Evolutionary conservation across 2,113 vertebrate species (phyloP).

Genomic region (Phylloscopus whistleri): DNA sequence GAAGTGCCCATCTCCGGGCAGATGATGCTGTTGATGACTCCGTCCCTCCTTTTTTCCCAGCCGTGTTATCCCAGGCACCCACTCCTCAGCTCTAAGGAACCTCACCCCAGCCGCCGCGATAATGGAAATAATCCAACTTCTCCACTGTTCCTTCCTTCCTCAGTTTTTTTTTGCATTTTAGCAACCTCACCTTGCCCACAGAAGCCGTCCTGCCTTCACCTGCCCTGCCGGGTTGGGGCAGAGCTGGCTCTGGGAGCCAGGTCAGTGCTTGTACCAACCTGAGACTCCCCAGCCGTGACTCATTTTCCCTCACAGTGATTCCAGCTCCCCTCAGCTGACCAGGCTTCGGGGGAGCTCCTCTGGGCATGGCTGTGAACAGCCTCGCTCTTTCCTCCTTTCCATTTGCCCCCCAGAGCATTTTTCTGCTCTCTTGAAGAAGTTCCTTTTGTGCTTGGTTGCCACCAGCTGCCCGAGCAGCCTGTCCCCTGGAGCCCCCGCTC

Average conservation of each 20-base stretch:
- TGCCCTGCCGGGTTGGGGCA: neutral
- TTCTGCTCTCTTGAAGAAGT: neutral
- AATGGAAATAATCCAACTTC: neutral
- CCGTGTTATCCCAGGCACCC: rapidly evolving
- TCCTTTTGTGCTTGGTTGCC: neutral
- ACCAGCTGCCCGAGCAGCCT: neutral
- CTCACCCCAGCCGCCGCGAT: neutral
- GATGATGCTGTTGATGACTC: neutral
- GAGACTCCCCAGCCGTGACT: neutral
- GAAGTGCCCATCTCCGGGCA: neutral
- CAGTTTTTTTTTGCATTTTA: neutral
- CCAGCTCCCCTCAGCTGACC: neutral
- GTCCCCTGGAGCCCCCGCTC: neutral
- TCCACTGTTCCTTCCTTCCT: neutral
- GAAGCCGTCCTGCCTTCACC: neutral
- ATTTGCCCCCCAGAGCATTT: neutral
- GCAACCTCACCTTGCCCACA: neutral
- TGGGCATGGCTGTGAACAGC: neutral
- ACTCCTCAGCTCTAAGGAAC: neutral
- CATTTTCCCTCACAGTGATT: neutral
- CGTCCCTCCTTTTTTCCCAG: neutral
- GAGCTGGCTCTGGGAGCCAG: neutral
- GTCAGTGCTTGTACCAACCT: neutral
- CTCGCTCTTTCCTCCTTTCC: rapidly evolving
- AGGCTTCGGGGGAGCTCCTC: neutral